Evolutionary conservation across 1,140 invertebrate genomes (phyloP).

Genomic region (Aphis gossypii): DNA sequence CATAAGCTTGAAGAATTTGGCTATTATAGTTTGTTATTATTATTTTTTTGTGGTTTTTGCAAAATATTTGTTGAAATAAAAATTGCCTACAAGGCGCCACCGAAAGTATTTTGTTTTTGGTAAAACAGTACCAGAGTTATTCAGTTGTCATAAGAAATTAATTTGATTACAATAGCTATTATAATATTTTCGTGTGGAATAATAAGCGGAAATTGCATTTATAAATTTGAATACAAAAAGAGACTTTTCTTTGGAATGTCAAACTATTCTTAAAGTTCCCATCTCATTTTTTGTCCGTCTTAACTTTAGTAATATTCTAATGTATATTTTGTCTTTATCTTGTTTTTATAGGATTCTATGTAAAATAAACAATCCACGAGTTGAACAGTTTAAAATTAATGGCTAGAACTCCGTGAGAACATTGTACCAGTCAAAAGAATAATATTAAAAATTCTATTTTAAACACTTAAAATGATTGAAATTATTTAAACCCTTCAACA

Average conservation of each 20-base stretch:
- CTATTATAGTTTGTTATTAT: not conserved
- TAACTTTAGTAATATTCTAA: conserved; percentile 20
- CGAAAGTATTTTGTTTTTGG: not conserved
- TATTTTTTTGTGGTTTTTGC: not conserved
- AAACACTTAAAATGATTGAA: not conserved
- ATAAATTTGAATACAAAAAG: not conserved
- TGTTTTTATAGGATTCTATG: not conserved
- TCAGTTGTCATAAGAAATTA: not conserved
- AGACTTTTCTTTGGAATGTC: not conserved
- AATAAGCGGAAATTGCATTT: not conserved
- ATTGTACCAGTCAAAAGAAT: not conserved
- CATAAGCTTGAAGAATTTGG: not conserved
- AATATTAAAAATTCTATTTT: not conserved
- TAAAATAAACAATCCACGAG: not conserved
- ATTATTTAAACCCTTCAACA: not conserved
- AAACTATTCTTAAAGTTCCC: conserved; percentile 11
- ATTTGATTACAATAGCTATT: conserved; percentile 19
- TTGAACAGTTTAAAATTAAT: conserved; percentile 32
- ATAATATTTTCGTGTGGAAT: not conserved
- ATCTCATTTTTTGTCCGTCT: not conserved
- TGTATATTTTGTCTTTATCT: not conserved
- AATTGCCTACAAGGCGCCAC: not conserved
- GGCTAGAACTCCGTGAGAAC: not conserved
- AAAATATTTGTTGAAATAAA: not conserved
- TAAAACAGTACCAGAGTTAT: not conserved